Conservation (phyloP, 2,888 invertebrate species). For the Microdon myrmicae region DNA sequence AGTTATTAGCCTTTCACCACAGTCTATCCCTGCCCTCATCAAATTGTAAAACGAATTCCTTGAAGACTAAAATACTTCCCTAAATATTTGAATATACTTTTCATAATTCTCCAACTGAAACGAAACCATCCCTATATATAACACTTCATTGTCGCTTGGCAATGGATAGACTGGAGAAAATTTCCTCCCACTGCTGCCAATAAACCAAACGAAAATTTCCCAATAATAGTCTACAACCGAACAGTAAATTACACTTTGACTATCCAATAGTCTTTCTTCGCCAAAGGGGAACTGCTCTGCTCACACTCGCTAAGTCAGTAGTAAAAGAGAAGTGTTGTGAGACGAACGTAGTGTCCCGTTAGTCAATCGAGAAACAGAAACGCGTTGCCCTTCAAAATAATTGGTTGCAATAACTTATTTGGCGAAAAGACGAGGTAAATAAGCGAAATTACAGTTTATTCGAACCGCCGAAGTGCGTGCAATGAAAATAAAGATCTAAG, state of each 20-base stretch:
- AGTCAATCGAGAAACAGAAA: no score
- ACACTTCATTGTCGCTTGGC: no score
- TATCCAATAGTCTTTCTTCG: neutral
- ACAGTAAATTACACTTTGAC: no score
- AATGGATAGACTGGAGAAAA: no score
- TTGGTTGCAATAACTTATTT: slow-evolving; percentile 33
- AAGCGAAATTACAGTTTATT: neutral
- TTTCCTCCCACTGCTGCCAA: slow-evolving; percentile 11
- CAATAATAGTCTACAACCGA: slow-evolving; percentile 6
- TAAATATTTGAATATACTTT: no score
- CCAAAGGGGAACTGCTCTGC: slow-evolving; percentile 26
- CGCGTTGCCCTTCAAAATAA: slow-evolving; percentile 29
- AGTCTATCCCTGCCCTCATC: no score
- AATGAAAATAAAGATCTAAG: slow-evolving; percentile 1
- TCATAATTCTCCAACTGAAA: no score
- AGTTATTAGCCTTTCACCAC: no score
- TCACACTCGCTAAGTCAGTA: no score
- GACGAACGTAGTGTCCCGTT: slow-evolving; percentile 28
- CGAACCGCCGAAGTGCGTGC: neutral
- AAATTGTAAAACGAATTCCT: no score
- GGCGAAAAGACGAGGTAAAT: slow-evolving; percentile 25
- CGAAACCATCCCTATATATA: no score
- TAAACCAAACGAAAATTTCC: slow-evolving; percentile 7
- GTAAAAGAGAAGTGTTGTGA: slow-evolving; percentile 29
- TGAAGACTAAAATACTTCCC: no score